Evolutionary conservation across 2,888 invertebrate genomes (phyloP), one percentile per base, ranked within the genome.

Genomic region (Ischnura elegans): DNA sequence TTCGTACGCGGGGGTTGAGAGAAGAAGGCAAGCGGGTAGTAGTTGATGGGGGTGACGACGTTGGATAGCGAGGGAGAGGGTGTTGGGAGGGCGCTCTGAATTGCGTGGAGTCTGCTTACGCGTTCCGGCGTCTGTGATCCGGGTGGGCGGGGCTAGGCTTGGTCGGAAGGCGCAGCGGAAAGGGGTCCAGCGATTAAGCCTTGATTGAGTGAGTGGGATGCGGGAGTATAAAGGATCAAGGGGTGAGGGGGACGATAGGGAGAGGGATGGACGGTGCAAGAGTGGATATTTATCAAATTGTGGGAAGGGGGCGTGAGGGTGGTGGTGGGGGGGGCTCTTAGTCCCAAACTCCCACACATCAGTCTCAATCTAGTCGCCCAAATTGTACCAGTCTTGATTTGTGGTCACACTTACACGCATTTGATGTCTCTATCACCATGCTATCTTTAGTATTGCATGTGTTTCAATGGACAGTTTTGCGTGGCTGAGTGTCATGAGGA

Each of bases 191-290:
- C 86, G 86, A 86, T 86, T 86, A 45, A 43, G 86, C 45, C 86
- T 86, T 86, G 43, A 86, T 86, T 86, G 43, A 86, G 86, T 86
- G 86, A 46, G 86, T 86, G 86, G 86, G 86, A 43, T 46, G 46
- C 5, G 45, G 86, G 45, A 46, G 85, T 47, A 8, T 13, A 19
- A 8, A 51, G 19, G 8, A 19, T 13, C 4, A 10, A 21, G 42
- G 36, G 43, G 42, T 25, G 61, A 21, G 85, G 85, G 5, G 13
- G 51, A 13, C 16, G 51, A 19, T 19, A 51, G 43, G 61, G 61
- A 0, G 8, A 29, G 66, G 0, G 0, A 2, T 5, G 2, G 25
- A 25, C 45, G 21, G 13, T 25, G 86, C 25, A 21, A 25, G 8
- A 45, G 86, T 6, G 45, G 86, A 86, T 86, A 45, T 45, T 86